Evolutionary conservation across 1,140 invertebrate genomes (phyloP).

Genomic region (Neomicropteryx cornuta): DNA sequence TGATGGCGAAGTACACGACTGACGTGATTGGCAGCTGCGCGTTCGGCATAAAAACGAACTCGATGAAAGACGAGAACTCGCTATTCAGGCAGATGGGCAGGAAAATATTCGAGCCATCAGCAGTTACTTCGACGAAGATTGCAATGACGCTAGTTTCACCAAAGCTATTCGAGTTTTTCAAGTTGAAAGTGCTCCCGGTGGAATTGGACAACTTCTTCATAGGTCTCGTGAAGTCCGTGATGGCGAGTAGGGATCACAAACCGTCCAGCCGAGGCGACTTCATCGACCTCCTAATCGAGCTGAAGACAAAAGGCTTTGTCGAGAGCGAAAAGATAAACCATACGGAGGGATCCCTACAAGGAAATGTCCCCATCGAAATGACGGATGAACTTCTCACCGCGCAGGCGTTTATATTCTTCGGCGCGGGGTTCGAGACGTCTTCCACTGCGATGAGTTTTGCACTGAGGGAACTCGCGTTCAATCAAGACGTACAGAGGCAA

Average conservation of each 20-base stretch:
- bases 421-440: too few relatives aligned
- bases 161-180: constrained; percentile 10
- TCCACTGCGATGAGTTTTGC: constrained; percentile 35
- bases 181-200: constrained; percentile 13
- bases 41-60: constrained; percentile 23
- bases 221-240: constrained; percentile 23
- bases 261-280: too few relatives aligned
- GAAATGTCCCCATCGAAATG: too few relatives aligned
- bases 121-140: constrained; percentile 3
- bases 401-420: too few relatives aligned
- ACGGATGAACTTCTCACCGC: too few relatives aligned
- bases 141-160: constrained; percentile 14
- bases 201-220: constrained; percentile 27
- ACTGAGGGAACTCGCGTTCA: constrained; percentile 37
- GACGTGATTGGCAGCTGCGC: too few relatives aligned
- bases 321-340: constrained; percentile 4
- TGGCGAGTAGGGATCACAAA: too few relatives aligned
- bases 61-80: constrained; percentile 18
- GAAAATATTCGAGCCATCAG: too few relatives aligned
- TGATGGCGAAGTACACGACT: constrained; percentile 17
- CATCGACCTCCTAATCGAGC: constrained; percentile 32
- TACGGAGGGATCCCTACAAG: constrained; percentile 8
- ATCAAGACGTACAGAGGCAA: constrained; percentile 42
- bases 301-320: constrained; percentile 20
- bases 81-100: too few relatives aligned